Percentiles rank a stretch among this genome's conserved stretches.
phyloP scores from a whole-genome alignment of 2,113 vertebrate genomes.

The Empidonax alnorum region DNA sequence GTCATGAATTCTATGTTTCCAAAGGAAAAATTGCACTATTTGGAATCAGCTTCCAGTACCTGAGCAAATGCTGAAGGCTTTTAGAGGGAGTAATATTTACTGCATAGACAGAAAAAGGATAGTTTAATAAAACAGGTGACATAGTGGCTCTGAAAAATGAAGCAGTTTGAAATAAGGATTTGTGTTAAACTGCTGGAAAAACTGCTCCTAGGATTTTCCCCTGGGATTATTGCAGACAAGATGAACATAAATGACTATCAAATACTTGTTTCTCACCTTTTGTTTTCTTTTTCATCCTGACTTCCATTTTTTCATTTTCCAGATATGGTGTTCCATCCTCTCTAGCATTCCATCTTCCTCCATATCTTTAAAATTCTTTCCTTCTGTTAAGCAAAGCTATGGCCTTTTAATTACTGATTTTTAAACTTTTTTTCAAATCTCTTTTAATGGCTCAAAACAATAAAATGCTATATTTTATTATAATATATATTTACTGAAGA shows the following conservation, averaged over 20 bases:
- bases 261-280: neutral
- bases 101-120: neutral
- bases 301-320: neutral
- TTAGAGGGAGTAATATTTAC: neutral
- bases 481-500: neutral
- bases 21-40: neutral
- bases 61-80: neutral
- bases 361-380: neutral
- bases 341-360: neutral
- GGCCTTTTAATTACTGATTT: neutral
- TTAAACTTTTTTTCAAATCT: neutral
- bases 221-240: neutral
- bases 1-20: neutral
- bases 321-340: neutral
- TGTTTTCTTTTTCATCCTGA: neutral
- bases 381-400: neutral
- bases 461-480: neutral
- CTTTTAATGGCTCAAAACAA: neutral
- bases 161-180: neutral
- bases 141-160: neutral
- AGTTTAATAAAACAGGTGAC: neutral
- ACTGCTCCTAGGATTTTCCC: neutral
- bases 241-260: neutral
- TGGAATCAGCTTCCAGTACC: neutral
- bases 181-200: neutral